Conservation (phyloP, 2,797 vertebrate genomes). For the Amphiprion clarkii region DNA sequence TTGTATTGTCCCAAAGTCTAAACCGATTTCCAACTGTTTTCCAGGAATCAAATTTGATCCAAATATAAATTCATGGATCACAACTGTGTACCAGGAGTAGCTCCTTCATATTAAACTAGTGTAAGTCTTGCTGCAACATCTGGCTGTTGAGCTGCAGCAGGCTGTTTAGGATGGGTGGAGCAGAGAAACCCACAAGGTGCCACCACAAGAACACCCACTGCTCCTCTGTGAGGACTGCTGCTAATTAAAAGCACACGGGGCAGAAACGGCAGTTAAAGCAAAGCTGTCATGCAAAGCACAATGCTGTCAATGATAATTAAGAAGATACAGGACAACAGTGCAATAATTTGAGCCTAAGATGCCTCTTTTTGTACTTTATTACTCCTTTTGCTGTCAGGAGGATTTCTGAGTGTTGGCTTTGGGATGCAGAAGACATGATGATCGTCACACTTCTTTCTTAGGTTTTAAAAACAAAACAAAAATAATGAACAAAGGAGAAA, state of each 20-base stretch:
- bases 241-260: conserved; percentile 63
- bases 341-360: not conserved
- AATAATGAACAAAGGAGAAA: not conserved
- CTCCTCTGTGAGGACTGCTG: conserved; percentile 50
- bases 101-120: conserved; percentile 30
- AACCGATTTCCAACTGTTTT: not conserved
- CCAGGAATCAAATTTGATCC: conserved; percentile 4
- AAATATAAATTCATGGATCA: not conserved
- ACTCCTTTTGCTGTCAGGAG: not conserved
- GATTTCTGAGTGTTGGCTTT: not conserved
- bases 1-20: no score
- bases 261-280: conserved; percentile 39
- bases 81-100: conserved; percentile 25
- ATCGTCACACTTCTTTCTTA: not conserved
- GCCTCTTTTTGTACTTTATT: conserved; percentile 23
- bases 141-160: conserved; percentile 64
- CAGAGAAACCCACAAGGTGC: conserved; percentile 65
- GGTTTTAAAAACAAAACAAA: not conserved
- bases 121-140: conserved; percentile 61
- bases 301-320: conserved; percentile 10
- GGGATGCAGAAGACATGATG: not conserved
- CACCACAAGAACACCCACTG: conserved; percentile 72
- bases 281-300: conserved; percentile 46
- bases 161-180: conserved; percentile 71
- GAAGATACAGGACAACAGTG: conserved; percentile 12